Base-by-base conservation (phyloP, 2,888 invertebrate species). In the Galerucella calmariensis region DNA sequence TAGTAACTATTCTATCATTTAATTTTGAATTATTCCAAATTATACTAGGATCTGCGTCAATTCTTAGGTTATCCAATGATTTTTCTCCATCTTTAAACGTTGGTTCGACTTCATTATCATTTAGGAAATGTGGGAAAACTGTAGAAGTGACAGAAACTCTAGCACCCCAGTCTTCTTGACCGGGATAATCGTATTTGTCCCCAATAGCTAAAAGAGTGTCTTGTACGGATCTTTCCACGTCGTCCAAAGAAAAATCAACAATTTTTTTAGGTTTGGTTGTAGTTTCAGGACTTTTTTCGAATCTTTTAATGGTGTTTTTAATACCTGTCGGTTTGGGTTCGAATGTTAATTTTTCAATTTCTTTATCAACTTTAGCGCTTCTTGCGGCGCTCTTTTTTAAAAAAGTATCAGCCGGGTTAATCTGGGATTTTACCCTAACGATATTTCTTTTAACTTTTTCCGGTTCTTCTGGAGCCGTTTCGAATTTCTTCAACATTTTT, bases 401-500 rank as follows among this genome's bases (percentile, higher is more conserved):
- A 61, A 44, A 61, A 5, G 14, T 44, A 11, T 20, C 24, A 6
- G 61, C 51, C 44, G 69, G 46, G n/a, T 67, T 56, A 12, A 16
- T 67, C 12, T 58, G 14, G 2, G 16, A 41, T 61, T 46, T 70
- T 41, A 53, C 59, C 16, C 53, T 59, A 46, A 67, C 20, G 3
- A 58, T 35, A 48, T 71, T 71, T 41, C 56, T 71, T 62, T 69
- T 69, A 12, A 48, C 12, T 48, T 48, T 48, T 48, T 48, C 48
- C 5, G 59, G 41, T 24, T 69, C 69, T 27, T 67, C 72, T 1
- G 24, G 68, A 3, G 68, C 27, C 9, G 62, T 83, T 81, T 88
- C 88, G 75, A 88, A 88, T 74, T 86, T 88, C 73, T 83, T 79
- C 46, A 87, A 79, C 67, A 88, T 86, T 72, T 86, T 86, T 72